phyloP scores from a whole-genome alignment of 2,113 vertebrate species.

The Atherinomorus stipes region DNA sequence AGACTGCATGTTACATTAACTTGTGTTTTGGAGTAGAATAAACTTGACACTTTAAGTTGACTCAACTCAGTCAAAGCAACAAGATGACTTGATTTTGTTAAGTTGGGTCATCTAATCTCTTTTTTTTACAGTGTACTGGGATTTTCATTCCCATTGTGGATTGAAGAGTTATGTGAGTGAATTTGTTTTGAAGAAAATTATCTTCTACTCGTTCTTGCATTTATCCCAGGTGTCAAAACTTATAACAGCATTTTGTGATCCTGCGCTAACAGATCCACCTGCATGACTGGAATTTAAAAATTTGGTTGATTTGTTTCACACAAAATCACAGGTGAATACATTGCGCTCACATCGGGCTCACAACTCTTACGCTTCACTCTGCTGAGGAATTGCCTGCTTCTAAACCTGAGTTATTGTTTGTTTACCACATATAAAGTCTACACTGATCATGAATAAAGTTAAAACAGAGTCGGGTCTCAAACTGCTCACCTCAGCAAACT shows the following conservation, averaged over 20 bases:
- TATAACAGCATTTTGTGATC: not conserved
- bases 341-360: not conserved
- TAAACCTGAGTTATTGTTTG: constrained; percentile 66
- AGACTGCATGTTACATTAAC: too few relatives aligned
- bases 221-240: not conserved
- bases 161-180: not conserved
- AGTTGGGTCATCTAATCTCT: too few relatives aligned
- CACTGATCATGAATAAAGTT: constrained; percentile 55
- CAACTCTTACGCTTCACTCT: constrained; percentile 37
- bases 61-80: too few relatives aligned
- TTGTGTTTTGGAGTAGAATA: too few relatives aligned
- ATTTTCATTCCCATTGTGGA: too few relatives aligned
- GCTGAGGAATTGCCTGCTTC: constrained; percentile 36
- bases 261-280: constrained; percentile 43
- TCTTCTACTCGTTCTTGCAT: not conserved
- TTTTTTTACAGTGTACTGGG: too few relatives aligned
- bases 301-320: constrained; percentile 42
- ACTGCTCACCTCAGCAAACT: constrained; percentile 59
- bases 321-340: constrained; percentile 36
- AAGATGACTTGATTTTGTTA: too few relatives aligned
- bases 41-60: too few relatives aligned
- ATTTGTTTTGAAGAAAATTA: not conserved
- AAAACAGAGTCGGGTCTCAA: constrained; percentile 37
- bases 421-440: constrained; percentile 54
- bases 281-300: constrained; percentile 33